Conservation (phyloP, 2,888 invertebrate species). For the Philaethria dido region DNA sequence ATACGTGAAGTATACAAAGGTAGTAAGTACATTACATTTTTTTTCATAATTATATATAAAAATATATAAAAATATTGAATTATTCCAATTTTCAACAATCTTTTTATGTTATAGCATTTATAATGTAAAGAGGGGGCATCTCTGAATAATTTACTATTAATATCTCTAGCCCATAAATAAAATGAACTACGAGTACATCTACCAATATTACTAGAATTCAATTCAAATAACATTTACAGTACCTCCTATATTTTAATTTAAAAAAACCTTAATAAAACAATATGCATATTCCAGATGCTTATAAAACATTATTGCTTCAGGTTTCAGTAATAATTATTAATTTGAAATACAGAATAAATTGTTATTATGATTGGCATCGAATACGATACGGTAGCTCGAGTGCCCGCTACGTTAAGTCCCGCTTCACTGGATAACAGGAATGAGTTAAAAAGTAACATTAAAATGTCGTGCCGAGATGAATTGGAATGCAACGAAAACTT, state of each 20-base stretch:
- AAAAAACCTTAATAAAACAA: not conserved
- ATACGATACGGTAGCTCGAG: constrained; percentile 1
- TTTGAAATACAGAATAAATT: constrained; percentile 8
- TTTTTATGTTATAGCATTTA: too few species aligned
- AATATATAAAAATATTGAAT: too few species aligned
- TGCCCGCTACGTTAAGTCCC: constrained; percentile 14
- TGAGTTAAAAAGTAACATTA: constrained; percentile 35
- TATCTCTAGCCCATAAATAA: too few species aligned
- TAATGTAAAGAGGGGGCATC: too few species aligned
- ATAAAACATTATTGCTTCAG: not conserved
- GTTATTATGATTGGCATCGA: not conserved
- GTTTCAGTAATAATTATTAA: constrained; percentile 9
- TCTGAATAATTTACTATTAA: too few species aligned
- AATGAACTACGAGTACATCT: too few species aligned
- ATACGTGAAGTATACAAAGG: too few species aligned
- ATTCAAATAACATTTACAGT: not conserved
- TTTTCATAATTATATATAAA: too few species aligned
- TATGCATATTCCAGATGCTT: constrained; percentile 3
- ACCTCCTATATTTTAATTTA: not conserved
- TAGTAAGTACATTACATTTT: too few species aligned
- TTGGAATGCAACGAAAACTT: constrained; percentile 48
- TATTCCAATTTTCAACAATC: too few species aligned
- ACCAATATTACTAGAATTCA: not conserved
- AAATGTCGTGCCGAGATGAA: constrained; percentile 48
- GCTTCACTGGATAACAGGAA: constrained; percentile 25